Evolutionary conservation across 2,888 invertebrate species (phyloP), one percentile per base, ranked within the genome.

Genomic region (Acanthosepion lycidas): DNA sequence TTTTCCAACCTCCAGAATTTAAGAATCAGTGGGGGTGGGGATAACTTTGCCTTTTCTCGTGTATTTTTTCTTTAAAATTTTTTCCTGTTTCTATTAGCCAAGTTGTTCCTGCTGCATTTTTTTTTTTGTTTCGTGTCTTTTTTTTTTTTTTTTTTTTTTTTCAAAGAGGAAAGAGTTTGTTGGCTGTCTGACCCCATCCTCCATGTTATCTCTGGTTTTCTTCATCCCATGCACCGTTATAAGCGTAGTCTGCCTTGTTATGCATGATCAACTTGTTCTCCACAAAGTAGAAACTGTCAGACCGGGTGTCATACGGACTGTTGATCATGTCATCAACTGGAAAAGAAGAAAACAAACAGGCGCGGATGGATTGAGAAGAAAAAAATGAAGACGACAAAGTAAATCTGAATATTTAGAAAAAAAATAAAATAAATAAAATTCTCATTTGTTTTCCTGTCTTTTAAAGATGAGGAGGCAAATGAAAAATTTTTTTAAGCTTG

Each of bases 221-320:
- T 59, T 64, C 94, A 4, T 94, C 94, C 64, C 94, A 55, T 26
- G 96, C 97, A 4, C 97, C 97, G 94, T 97, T 97, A 98, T 99
- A 99, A 94, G 99, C 99, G 97, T 99, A 99, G 97, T 99, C 99
- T 91, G 99, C 99, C 98, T 99, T 99, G 98, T 99, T 99, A 98
- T 99, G 99, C 99, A 99, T 99, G 95, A 99, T 99, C 95, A 99
- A 98, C 97, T 98, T 98, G 97, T 99, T 99, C 97, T 99, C 99
- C 95, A 99, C 99, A 97, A 99, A 99, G 98, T 99, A 99, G 98
- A 99, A 99, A 97, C 99, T 99, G 98, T 99, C 99, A 0, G 99
- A 99, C 96, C 99, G 98, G 23, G 99, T 99, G 98, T 99, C 99
- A 97, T 99, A 99, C 42, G 99, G 99, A 97, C 98, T 98, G 78